Evolutionary conservation across 2,888 invertebrate species (phyloP), one percentile per base, ranked within the genome.

Genomic region (Leptinotarsa peninsularis): DNA sequence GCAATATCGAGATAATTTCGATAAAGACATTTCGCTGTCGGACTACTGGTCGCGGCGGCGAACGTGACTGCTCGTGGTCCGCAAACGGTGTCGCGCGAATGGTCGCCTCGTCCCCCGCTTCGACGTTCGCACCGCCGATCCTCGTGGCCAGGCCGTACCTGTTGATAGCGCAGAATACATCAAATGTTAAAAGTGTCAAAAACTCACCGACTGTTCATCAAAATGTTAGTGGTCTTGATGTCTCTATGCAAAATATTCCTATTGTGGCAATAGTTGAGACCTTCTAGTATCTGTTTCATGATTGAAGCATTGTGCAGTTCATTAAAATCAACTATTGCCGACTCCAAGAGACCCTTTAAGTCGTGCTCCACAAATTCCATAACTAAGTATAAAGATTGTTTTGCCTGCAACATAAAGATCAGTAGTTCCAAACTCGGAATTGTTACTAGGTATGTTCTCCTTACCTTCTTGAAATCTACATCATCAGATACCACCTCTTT

Each of bases 341-440:
- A 98, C 87, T 99, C 99, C 70, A 99, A 89, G 13, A 99, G 90
- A 0, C 99, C 99, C 97, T 99, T 99, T 81, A 99, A 90, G 89
- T 99, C 99, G 87, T 99, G 99, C 89, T 99, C 99, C 97, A 99
- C 98, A 89, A 99, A 99, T 88, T 99, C 99, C 88, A 99, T 99
- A 10, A 99, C 99, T 77, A 99, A 91, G 90, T 99, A 99, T 89
- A 99, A 99, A 4, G 99, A 98, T 70, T 98, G 99, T 89, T 95
- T 96, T 87, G 96, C 96, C 94, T 43, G 86, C 83, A 80, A 79
- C 49, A 49, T 66, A 23, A 68, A 49, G 58, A 17, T 50, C 66
- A 60, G 74, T 52, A 33, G 7, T 60, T 74, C 63, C 67, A 21
- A 67, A 3, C 66, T 71, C 63, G 56, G 69, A 43, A 69, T 18